Percentiles rank a stretch among this genome's conserved stretches.
phyloP scores from a whole-genome alignment of 2,113 vertebrate genomes.

The Larimichthys polyactis region DNA sequence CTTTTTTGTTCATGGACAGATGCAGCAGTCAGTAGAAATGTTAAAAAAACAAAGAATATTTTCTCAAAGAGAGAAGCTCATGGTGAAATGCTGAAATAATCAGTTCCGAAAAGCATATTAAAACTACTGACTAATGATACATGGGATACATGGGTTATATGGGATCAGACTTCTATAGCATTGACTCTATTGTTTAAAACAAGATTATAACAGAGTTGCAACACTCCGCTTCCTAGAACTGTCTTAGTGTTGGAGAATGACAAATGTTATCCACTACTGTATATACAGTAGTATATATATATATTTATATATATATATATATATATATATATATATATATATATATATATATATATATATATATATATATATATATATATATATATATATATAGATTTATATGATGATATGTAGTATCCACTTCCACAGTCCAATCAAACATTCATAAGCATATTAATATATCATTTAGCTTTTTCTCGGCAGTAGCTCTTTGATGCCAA shows the following conservation, averaged over 20 bases:
- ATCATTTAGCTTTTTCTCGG: conserved; percentile 6
- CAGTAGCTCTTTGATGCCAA: neutral
- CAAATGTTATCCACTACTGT: no score
- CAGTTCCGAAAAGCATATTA: neutral
- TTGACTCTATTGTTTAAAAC: no score
- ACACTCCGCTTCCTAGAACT: neutral
- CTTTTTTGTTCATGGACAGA: neutral
- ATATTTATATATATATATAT: no score
- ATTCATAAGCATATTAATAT: conserved; percentile 21
- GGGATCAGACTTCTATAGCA: neutral
- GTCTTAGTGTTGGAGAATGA: neutral
- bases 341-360: no score
- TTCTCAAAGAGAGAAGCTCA: neutral
- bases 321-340: no score
- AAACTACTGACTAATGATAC: neutral
- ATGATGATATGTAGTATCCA: conserved; percentile 3
- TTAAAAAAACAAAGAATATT: neutral
- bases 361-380: neutral
- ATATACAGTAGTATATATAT: no score
- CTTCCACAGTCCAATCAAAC: conserved; percentile 7
- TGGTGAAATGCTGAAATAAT: neutral
- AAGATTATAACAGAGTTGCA: neutral
- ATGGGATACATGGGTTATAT: neutral
- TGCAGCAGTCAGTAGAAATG: neutral
- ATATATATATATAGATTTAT: neutral